Percentiles rank a stretch among this genome's conserved stretches.
Evolutionary conservation across 2,888 invertebrate species (phyloP).

Genomic region (Leucophenga montana): DNA sequence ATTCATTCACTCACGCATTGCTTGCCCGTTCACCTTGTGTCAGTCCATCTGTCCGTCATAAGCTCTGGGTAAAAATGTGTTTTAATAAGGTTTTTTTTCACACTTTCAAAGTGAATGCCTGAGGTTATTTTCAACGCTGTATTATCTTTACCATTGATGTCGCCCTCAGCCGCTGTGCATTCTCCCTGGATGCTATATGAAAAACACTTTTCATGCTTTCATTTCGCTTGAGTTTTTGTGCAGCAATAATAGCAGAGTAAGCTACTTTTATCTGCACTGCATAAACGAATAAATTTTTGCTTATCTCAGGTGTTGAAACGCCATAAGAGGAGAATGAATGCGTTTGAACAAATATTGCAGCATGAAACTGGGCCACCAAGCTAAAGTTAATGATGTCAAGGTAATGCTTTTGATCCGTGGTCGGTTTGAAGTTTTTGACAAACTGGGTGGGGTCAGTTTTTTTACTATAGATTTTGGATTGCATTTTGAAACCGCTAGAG

Average conservation of each 20-base stretch:
- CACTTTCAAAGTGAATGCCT: slow-evolving; percentile 21
- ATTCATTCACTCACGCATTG: not conserved
- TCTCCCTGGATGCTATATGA: not conserved
- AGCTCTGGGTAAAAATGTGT: slow-evolving; percentile 1
- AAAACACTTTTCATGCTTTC: slow-evolving; percentile 18
- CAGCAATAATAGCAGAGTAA: not conserved
- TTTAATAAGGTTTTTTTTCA: slow-evolving; percentile 26
- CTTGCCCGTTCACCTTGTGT: slow-evolving; percentile 11
- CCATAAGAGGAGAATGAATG: slow-evolving; percentile 26
- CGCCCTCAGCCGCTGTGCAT: not conserved
- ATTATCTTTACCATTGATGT: slow-evolving; percentile 1
- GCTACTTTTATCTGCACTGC: slow-evolving; percentile 28
- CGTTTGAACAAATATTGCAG: not conserved
- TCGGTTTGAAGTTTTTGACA: not conserved
- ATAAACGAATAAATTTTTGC: slow-evolving; percentile 57
- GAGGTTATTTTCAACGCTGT: slow-evolving; percentile 21
- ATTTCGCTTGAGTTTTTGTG: slow-evolving; percentile 3
- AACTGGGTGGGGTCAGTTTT: not conserved
- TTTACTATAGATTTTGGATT: no score
- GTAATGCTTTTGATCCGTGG: not conserved
- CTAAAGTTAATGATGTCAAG: slow-evolving; percentile 32
- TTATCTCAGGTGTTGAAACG: slow-evolving; percentile 52
- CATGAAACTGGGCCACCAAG: not conserved
- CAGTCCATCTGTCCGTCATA: slow-evolving; percentile 5
- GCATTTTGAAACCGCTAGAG: no score